Percentiles rank a stretch among this genome's conserved stretches.
Conservation (phyloP, 2,113 vertebrate species). For the Melanocharis versteri region DNA sequence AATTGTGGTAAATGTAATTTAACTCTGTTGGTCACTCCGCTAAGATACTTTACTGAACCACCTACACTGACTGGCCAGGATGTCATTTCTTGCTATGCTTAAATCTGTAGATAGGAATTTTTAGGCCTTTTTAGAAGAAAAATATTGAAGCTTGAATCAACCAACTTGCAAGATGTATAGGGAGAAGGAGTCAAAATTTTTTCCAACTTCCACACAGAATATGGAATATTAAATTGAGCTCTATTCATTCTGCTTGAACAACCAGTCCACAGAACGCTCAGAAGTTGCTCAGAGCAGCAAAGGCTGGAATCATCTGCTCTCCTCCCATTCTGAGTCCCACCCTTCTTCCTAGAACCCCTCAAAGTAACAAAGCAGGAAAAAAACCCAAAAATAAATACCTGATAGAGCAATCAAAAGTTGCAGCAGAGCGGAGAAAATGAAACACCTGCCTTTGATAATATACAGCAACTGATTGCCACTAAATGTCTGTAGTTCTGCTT, state of each 20-base stretch:
- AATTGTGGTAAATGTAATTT: not conserved
- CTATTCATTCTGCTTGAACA: not conserved
- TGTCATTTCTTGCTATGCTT: not conserved
- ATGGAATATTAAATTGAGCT: not conserved
- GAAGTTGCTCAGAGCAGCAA: not conserved
- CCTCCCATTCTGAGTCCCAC: not conserved
- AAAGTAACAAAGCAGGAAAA: not conserved
- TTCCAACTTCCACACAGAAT: not conserved
- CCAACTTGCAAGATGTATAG: not conserved
- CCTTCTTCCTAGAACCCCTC: not conserved
- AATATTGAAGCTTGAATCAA: not conserved
- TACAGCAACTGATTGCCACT: not conserved
- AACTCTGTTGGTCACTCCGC: not conserved
- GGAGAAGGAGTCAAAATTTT: not conserved
- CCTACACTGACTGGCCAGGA: not conserved
- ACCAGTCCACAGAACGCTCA: not conserved
- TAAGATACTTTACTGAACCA: not conserved
- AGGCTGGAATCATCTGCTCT: not conserved
- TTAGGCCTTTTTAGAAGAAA: not conserved
- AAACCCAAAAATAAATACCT: not conserved
- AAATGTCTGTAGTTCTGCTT: not conserved
- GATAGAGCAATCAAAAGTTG: not conserved
- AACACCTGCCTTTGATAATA: not conserved
- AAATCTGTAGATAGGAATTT: not conserved
- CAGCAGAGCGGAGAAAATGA: slow-evolving; percentile 16